phyloP scores from a whole-genome alignment of 2,113 vertebrate species.

The Rhinoderma darwinii region DNA sequence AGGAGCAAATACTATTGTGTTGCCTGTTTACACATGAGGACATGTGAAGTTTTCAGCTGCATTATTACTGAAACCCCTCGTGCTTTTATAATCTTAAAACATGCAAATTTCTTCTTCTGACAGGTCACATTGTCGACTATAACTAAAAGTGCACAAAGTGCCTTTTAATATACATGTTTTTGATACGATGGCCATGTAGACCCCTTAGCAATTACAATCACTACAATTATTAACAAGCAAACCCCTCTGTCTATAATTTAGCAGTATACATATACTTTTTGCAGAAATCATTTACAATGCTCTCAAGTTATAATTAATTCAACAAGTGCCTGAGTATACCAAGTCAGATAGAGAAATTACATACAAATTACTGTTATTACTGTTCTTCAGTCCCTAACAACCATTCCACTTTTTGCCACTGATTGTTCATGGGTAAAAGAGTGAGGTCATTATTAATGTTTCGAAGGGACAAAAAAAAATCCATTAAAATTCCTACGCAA shows the following conservation, averaged over 20 bases:
- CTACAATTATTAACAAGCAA: conserved; percentile 6
- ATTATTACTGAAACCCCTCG: no score
- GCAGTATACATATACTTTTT: not conserved
- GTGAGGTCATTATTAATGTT: not conserved
- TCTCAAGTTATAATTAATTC: conserved; percentile 17
- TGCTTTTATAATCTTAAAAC: not conserved
- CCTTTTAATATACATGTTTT: not conserved
- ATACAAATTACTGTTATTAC: conserved; percentile 30
- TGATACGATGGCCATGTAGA: not conserved
- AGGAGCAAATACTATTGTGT: no score
- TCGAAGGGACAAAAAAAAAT: not conserved
- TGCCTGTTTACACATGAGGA: no score
- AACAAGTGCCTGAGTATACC: not conserved
- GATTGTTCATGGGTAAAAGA: not conserved
- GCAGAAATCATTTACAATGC: not conserved
- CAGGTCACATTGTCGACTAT: no score
- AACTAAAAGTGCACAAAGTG: no score
- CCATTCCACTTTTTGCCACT: not conserved
- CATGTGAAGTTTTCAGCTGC: no score
- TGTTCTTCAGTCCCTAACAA: not conserved
- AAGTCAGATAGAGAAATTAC: not conserved
- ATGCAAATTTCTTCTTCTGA: no score
- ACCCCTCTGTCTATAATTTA: not conserved
- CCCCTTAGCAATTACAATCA: not conserved
- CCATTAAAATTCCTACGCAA: no score